Evolutionary conservation across 2,113 vertebrate genomes (phyloP), one percentile per base, ranked within the genome.

Genomic region (Heptranchias perlo): DNA sequence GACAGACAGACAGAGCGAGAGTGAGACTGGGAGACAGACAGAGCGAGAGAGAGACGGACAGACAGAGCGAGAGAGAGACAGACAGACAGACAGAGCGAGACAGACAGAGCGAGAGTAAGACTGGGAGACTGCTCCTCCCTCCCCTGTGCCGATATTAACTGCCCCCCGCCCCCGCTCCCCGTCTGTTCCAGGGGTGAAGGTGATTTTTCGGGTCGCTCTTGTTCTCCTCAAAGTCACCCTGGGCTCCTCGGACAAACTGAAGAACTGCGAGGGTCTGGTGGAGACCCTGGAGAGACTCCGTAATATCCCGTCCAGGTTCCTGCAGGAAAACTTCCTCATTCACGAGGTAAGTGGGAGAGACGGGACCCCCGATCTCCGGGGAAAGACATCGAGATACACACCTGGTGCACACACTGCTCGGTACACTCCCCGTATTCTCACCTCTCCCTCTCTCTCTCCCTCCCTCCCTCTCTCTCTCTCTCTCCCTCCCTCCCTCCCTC

Each of bases 261-360:
- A 97, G 92, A 97, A 97, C 96, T 99, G 98, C 52, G 97, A 97
- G 0, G 98, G 98, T 0, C 98, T 98, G 96, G 97, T 99, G 98
- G 98, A 99, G 97, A 99, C 98, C 0, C 97, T 99, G 16, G 98
- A 98, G 91, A 97, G 96, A 96, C 97, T 99, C 54, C 97, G 98
- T 89, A 97, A 97, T 2, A 97, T 99, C 91, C 98, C 97, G 39
- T 96, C 97, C 0, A 11, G 97, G 28, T 97, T 98, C 93, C 97
- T 98, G 47, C 97, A 98, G 95, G 98, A 98, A 94, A 97, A 98
- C 0, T 16, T 76, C 87, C 98, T 99, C 96, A 98, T 99, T 96
- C 96, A 98, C 2, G 98, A 99, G 98, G 98, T 98, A 96, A 96
- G 96, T 0, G 54, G 18, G 8, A 44, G 64, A 16, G 8, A 0